Base-by-base conservation (phyloP, 2,113 vertebrate genomes). In the Ceratotherium simum region DNA sequence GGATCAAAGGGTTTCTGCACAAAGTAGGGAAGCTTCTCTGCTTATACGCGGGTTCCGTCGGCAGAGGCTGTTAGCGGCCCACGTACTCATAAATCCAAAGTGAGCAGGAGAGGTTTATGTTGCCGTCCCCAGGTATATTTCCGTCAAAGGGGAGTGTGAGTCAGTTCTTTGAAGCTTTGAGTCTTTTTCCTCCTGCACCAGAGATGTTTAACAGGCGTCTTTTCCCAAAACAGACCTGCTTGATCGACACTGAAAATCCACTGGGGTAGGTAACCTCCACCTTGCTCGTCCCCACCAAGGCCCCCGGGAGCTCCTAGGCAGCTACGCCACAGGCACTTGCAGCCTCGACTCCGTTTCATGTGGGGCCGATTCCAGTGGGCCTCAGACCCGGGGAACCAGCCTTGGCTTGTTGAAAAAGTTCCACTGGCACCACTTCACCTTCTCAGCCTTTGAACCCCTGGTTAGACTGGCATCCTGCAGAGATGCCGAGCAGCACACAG, bases 311-410 rank as follows among this genome's bases (percentile, higher is more conserved):
- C 39, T 18, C 29, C 80, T 4, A 3, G 39, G 90, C 33, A 25
- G 39, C 36, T 36, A 0, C 0, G 2, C 51, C 46, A 0, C 42
- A 1, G 0, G 78, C 58, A 20, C n/a, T 42, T 16, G 46, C 29
- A 18, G 31, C 46, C 70, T 33, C 14, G 0, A 6, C 60, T 80
- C 4, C 0, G 27, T 83, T 83, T 83, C 67, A 65, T 67, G 46
- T 36, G 56, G 31, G 39, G 46, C 23, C 1, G 23, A 14, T 72
- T 58, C 75, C 20, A 0, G 33, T 27, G 62, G 67, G 42, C 42
- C 67, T 86, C 17, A 9, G 67, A 73, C 46, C 83, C 75, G 78
- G 23, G 69, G 58, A 62, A 5, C 79, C 67, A 31, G 23, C 42
- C 60, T 65, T 3, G 17, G 67, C 84, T 88, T 58, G 72, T 39